Base-by-base conservation (phyloP, 2,113 vertebrate genomes). In the Rhinopomastus cyanomelas region DNA sequence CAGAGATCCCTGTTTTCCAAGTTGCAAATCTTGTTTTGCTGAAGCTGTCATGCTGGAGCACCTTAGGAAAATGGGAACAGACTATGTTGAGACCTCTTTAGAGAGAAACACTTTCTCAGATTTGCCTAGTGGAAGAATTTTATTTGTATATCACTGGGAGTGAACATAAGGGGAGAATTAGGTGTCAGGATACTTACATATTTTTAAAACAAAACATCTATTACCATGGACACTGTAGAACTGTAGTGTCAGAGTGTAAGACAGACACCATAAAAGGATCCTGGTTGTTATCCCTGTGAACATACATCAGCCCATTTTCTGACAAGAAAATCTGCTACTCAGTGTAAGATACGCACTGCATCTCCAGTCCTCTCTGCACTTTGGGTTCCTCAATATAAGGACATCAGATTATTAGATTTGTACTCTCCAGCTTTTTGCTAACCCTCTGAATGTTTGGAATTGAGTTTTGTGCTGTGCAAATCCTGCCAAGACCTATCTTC, bases 381-480 rank as follows among this genome's bases (percentile, higher is more conserved):
- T 32, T 52, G 36, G 11, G 14, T 0, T 0, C 17, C 52, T 52
- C 44, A n/a, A 2, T 27, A 5, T 10, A 36, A 48, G 18, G 26
- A 59, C 17, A 23, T 36, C 44, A 42, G 6, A 57, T 15, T 34
- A 19, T 57, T 14, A 34, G 23, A n/a, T n/a, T n/a, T n/a, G n/a
- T n/a, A n/a, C n/a, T n/a, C n/a, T n/a, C n/a, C n/a, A n/a, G n/a
- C n/a, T n/a, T n/a, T n/a, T n/a, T 73, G 32, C 16, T 42, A 21
- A 55, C 17, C 11, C 26, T 39, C 53, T 3, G 4, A 34, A 36
- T 52, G 36, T 37, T 60, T 61, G 2, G 15, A 52, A 46, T 27
- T 9, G 59, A 36, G 3, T 44, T 60, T 39, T 32, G 22, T 69
- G 23, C 20, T 64, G 22, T 32, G 25, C 30, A 37, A 52, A 59